These are phyloP conservation scores for Tragelaphus buxtoni DNA, from an alignment of 2,113 vertebrate genomes.

Conservation along the genomic window DNA sequence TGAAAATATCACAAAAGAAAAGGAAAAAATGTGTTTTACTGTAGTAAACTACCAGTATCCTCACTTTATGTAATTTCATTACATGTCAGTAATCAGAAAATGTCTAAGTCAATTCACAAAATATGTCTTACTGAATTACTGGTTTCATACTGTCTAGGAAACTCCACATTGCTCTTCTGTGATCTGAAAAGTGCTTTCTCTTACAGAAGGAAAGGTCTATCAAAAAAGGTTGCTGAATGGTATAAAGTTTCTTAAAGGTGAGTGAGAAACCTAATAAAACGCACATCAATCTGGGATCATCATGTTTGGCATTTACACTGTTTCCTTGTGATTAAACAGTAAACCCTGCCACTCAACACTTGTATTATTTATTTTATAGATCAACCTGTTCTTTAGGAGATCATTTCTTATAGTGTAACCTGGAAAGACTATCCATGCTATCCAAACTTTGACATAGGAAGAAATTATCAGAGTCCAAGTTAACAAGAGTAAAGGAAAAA, in stretches of 20 bases:
- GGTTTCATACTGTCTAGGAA: neutral
- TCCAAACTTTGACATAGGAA: neutral
- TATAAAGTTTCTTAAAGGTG: slow-evolving; percentile 24
- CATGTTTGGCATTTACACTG: neutral
- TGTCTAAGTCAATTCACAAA: neutral
- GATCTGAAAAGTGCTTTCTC: neutral
- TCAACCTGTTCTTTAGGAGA: neutral
- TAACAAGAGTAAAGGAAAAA: neutral
- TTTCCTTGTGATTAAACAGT: neutral
- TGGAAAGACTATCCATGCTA: neutral
- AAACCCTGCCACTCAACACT: neutral
- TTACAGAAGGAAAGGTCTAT: slow-evolving; percentile 49
- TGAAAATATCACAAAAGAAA: neutral
- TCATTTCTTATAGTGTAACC: neutral
- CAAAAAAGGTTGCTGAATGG: slow-evolving; percentile 14
- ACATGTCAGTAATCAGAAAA: neutral
- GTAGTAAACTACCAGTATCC: neutral
- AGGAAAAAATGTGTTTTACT: neutral
- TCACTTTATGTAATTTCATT: neutral
- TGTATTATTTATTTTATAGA: neutral
- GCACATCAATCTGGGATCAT: neutral
- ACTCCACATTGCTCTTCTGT: neutral
- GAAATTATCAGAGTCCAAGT: neutral
- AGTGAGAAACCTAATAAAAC: neutral
- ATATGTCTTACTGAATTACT: neutral